These are phyloP conservation scores for Channa maculata DNA, from an alignment of 2,113 vertebrate species.

Conservation along the genomic window DNA sequence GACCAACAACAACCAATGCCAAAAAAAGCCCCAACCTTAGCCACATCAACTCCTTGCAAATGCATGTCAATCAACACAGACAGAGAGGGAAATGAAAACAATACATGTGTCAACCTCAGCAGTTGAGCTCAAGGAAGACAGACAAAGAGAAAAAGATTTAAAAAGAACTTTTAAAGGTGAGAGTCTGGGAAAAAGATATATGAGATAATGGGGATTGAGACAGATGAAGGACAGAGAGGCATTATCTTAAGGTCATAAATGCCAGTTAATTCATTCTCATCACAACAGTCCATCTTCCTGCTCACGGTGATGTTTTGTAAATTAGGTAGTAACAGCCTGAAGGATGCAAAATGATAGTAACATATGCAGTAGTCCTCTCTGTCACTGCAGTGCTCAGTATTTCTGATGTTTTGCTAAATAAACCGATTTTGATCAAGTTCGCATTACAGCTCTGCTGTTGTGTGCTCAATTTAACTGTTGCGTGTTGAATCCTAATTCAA, in stretches of 20 bases:
- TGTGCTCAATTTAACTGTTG: neutral
- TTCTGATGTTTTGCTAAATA: neutral
- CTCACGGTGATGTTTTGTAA: neutral
- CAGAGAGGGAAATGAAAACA: conserved; percentile 20
- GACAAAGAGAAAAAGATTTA: neutral
- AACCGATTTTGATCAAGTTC: neutral
- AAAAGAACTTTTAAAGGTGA: no score
- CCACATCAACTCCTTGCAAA: conserved; percentile 18
- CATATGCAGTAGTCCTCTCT: neutral
- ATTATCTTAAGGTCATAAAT: conserved; percentile 49
- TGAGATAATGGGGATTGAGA: conserved; percentile 20
- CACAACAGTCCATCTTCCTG: conserved; percentile 20
- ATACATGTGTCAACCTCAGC: conserved; percentile 39
- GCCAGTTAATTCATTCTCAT: conserved; percentile 44
- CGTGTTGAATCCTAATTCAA: neutral
- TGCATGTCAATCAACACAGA: conserved; percentile 11
- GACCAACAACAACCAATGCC: no score
- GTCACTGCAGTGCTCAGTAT: no score
- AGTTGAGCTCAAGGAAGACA: conserved; percentile 4
- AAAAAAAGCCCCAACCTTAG: neutral
- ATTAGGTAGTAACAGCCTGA: neutral
- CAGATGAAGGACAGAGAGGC: conserved; percentile 33
- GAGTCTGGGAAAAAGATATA: conserved; percentile 5
- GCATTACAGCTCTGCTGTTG: neutral
- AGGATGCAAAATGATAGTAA: conserved; percentile 2